Conservation (phyloP, 1,140 invertebrate species). For the Cryptotermes secundus region DNA sequence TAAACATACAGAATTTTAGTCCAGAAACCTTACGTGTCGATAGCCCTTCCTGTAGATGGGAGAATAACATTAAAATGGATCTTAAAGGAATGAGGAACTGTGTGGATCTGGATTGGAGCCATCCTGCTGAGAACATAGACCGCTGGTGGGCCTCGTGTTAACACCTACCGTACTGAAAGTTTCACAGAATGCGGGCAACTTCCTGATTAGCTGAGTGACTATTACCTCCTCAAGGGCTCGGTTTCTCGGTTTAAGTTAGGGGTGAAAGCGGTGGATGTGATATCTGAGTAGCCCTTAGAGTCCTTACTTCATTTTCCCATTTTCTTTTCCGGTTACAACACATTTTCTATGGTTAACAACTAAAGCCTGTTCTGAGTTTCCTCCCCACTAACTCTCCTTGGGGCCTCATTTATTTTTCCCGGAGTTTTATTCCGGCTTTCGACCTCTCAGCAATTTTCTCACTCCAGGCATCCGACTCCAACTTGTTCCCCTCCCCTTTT, state of each 20-base stretch:
- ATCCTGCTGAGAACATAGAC: too few relatives aligned
- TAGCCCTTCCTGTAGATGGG: too few relatives aligned
- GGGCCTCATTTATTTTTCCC: constrained; percentile 16
- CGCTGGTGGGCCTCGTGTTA: too few relatives aligned
- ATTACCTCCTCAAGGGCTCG: too few relatives aligned
- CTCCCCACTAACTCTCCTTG: background rate
- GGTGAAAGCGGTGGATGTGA: background rate
- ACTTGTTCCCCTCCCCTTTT: background rate
- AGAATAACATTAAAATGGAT: too few relatives aligned
- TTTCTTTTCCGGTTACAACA: background rate
- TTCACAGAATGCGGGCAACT: too few relatives aligned
- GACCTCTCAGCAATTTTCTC: constrained; percentile 9
- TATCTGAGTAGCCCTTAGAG: background rate
- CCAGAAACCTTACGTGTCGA: too few relatives aligned
- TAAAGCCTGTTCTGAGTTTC: background rate
- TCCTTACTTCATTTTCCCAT: background rate
- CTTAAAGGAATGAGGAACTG: too few relatives aligned
- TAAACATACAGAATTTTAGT: too few relatives aligned
- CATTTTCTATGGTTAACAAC: background rate
- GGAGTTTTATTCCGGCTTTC: background rate
- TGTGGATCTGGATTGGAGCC: too few relatives aligned
- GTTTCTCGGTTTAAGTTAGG: background rate
- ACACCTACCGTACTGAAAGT: too few relatives aligned
- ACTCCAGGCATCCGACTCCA: background rate
- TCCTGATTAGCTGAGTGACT: too few relatives aligned